These are phyloP conservation scores for Chironomus riparius DNA, from an alignment of 2,888 invertebrate species.

Conservation along the genomic window DNA sequence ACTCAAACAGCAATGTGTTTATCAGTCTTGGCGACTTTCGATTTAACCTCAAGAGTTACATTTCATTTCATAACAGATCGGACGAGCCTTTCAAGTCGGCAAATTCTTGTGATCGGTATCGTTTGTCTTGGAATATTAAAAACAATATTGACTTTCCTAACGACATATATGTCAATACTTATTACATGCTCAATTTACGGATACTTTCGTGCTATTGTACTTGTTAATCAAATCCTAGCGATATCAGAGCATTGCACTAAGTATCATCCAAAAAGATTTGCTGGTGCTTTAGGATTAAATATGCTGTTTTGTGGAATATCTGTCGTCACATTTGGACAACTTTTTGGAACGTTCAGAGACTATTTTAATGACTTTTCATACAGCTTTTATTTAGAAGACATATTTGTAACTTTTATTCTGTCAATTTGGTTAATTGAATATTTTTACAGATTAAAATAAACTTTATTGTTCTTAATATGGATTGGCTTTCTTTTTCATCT, in stretches of 20 bases:
- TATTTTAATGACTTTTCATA: slow-evolving; percentile 52
- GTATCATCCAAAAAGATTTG: slow-evolving; percentile 46
- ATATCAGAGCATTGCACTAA: slow-evolving; percentile 53
- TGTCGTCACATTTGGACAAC: slow-evolving; percentile 55
- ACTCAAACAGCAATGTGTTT: slow-evolving; percentile 56
- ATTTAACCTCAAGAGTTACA: slow-evolving; percentile 55
- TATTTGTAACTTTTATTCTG: slow-evolving; percentile 47
- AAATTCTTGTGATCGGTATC: slow-evolving; percentile 54
- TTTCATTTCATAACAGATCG: slow-evolving; percentile 55
- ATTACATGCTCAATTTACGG: slow-evolving; percentile 53
- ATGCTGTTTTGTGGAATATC: slow-evolving; percentile 63
- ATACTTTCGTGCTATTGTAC: slow-evolving; percentile 61
- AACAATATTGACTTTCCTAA: slow-evolving; percentile 56
- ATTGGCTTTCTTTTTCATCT: slow-evolving; percentile 22
- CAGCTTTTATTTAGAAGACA: slow-evolving; percentile 55
- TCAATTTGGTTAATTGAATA: slow-evolving; percentile 53
- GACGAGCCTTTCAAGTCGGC: slow-evolving; percentile 51
- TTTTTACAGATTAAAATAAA: slow-evolving; percentile 36
- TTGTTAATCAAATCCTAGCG: slow-evolving; percentile 62
- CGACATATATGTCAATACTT: slow-evolving; percentile 46
- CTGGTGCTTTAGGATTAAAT: slow-evolving; percentile 61
- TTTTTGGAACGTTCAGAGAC: slow-evolving; percentile 59
- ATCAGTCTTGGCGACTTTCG: slow-evolving; percentile 60
- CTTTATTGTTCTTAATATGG: slow-evolving; percentile 14
- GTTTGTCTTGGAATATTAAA: slow-evolving; percentile 49